Evolutionary conservation across 1,140 invertebrate genomes (phyloP), one percentile per base, ranked within the genome.

Genomic region (Zelostemma sp.): DNA sequence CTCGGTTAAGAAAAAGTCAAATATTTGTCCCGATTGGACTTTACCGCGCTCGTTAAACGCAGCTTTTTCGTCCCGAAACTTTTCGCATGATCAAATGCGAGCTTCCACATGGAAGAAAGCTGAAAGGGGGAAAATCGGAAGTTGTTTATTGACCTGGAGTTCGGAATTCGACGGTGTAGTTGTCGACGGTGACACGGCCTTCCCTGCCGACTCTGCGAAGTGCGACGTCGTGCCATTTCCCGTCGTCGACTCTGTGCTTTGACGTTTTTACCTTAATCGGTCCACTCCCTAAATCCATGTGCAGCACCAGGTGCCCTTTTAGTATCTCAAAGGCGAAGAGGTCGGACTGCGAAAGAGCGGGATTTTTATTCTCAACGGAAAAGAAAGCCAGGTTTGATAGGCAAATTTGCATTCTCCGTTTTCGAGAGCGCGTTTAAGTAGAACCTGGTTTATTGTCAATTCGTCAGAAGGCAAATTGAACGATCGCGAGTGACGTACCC

Each of bases 301-400:
- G 93, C 11, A 98, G 89, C 80, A 95, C 97, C 46, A 99, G 89
- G 77, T 98, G 93, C 0, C 97, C 96, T 65, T 95, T 95, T 33
- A 98, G 88, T 61, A 99, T 88, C 83, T 99, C 97, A 66, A 99
- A 91, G 6, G 96, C 96, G 78, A 99, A 96, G 41, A 97, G 89
- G 80, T 98, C 95, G 43, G 91, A 89, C 91, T 95, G 86, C 1
- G 71, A 70, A 8, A 38, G 19, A 46, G 35, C 35, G 11, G 28
- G 11, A 31, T 5, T 6, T 31, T 31, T n/a, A n/a, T n/a, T n/a
- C n/a, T n/a, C n/a, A n/a, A n/a, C n/a, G n/a, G n/a, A n/a, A n/a
- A n/a, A n/a, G n/a, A n/a, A n/a, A n/a, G n/a, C n/a, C n/a, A n/a
- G n/a, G n/a, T n/a, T n/a, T n/a, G n/a, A n/a, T n/a, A n/a, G 47